Evolutionary conservation across 1,140 invertebrate genomes (phyloP).

Genomic region (Caenorhabditis latens): DNA sequence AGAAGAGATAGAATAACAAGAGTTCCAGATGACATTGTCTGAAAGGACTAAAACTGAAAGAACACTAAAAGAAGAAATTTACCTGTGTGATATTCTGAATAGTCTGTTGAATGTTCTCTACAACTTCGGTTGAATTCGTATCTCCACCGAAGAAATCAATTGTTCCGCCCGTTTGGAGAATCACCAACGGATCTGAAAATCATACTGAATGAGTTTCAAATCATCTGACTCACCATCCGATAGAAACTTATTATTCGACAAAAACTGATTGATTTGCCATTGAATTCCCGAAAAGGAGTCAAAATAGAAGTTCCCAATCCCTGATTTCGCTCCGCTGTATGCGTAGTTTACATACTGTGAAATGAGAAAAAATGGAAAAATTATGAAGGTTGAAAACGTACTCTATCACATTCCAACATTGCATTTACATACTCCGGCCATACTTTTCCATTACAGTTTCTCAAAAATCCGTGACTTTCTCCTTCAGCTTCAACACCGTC

Average conservation of each 20-base stretch:
- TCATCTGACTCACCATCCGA: slow-evolving; percentile 41
- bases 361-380: not conserved
- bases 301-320: slow-evolving; percentile 67
- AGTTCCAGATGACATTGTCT: slow-evolving; percentile 63
- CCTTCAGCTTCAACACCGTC: slow-evolving; percentile 66
- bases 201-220: not conserved
- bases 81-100: slow-evolving; percentile 60
- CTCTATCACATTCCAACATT: slow-evolving; percentile 63
- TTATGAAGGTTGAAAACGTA: slow-evolving; percentile 16
- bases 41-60: not conserved
- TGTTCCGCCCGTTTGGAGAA: slow-evolving; percentile 65
- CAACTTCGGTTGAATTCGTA: slow-evolving; percentile 57
- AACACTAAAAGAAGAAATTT: not conserved
- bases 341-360: slow-evolving; percentile 68
- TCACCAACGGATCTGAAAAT: slow-evolving; percentile 64
- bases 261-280: slow-evolving; percentile 65
- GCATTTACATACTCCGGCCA: slow-evolving; percentile 68
- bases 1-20: slow-evolving; percentile 60
- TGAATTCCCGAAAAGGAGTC: slow-evolving; percentile 65
- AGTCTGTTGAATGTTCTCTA: slow-evolving; percentile 61
- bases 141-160: slow-evolving; percentile 69
- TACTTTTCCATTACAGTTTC: slow-evolving; percentile 69
- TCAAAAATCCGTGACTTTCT: slow-evolving; percentile 63
- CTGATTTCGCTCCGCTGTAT: slow-evolving; percentile 67
- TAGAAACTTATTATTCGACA: slow-evolving; percentile 54